Percentiles rank a stretch among this genome's conserved stretches.
Evolutionary conservation across 2,797 vertebrate species (phyloP).

Genomic region (Pelodytes ibericus): DNA sequence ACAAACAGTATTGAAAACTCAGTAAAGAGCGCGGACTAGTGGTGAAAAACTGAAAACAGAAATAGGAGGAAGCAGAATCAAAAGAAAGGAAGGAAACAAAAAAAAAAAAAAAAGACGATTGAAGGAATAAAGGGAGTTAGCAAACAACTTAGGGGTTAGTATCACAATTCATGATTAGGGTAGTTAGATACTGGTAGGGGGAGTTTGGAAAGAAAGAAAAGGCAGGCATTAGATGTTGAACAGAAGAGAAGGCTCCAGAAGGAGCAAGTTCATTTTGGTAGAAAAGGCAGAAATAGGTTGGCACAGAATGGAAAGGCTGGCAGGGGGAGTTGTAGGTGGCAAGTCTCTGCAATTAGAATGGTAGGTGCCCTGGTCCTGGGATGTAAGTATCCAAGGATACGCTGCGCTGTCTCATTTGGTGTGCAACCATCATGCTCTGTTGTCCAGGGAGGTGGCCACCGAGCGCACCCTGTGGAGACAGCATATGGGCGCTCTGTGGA

Average conservation of each 20-base stretch:
- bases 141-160: no score
- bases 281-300: neutral
- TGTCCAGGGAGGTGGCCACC: constrained; percentile 87
- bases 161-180: no score
- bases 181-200: no score
- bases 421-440: constrained; percentile 90
- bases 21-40: neutral
- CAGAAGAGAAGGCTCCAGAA: neutral
- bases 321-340: constrained; percentile 33
- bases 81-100: no score
- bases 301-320: neutral
- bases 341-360: constrained; percentile 76
- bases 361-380: constrained; percentile 85
- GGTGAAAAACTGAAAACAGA: no score
- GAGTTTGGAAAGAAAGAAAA: neutral
- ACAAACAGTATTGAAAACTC: no score
- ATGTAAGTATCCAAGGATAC: constrained; percentile 92
- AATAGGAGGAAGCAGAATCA: no score
- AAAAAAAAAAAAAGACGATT: no score
- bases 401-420: constrained; percentile 91
- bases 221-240: neutral
- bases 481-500: constrained; percentile 83
- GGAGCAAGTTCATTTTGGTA: neutral
- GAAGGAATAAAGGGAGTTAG: no score
- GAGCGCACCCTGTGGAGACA: constrained; percentile 90